Base-by-base conservation (phyloP, 2,888 invertebrate species). In the Galerucella nymphaeae region DNA sequence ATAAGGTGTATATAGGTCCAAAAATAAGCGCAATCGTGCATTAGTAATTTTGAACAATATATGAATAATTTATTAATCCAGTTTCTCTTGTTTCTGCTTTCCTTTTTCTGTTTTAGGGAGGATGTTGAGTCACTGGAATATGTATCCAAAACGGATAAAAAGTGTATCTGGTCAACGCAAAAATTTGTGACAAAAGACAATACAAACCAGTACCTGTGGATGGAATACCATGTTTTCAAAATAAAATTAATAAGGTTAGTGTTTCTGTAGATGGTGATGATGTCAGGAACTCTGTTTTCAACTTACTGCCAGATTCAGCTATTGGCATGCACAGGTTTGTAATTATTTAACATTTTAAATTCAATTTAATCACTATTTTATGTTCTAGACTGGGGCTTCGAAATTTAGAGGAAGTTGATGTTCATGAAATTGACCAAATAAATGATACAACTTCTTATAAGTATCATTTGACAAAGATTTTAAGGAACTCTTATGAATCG, bases 321-420 rank as follows among this genome's bases (percentile, higher is more conserved):
- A 64, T 64, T 64, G 64, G 48, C 20, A 64, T 48, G 23, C 64
- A 64, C 20, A 45, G 64, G 64, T 64, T 65, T 65, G 18, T 23
- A 18, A 53, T 65, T 65, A 14, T 53, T n/a, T 65, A 65, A 30
- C 8, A 53, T n/a, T 30, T 53, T 5, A 30, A 50, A 30, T 65
- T 23, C 23, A 23, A 23, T 23, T 23, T 23, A 23, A 23, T 23
- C 23, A 23, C 23, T 23, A 23, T 23, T 23, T 23, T 23, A 23
- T 23, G 23, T 23, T 53, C 45, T 53, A 65, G 65, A 53, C 4
- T 18, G n/a, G 18, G 53, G 5, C 48, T 48, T 8, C 11, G 65
- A 65, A 23, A 41, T 45, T 2, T 23, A 23, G 23, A 23, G 23
- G 23, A 23, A 23, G 45, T 65, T 16, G 41, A 53, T 53, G 18